Conservation (phyloP, 2,797 vertebrate species). For the Dendrocincla fuliginosa region DNA sequence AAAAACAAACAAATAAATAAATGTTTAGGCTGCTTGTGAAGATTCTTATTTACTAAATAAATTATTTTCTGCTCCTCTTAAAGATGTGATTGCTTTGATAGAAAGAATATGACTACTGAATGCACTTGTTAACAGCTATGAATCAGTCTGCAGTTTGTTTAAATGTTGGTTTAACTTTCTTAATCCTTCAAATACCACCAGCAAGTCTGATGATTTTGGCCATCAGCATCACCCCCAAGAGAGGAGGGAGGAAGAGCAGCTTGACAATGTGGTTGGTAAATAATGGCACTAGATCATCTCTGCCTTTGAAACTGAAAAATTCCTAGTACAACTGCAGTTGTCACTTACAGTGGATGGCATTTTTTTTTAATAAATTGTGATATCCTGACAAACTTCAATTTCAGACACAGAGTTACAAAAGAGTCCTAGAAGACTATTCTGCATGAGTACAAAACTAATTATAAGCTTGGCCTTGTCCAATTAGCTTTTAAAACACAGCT, state of each 20-base stretch:
- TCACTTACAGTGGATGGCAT: background rate
- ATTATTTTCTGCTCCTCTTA: background rate
- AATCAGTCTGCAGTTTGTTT: background rate
- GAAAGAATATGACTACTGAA: background rate
- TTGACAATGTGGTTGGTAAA: background rate
- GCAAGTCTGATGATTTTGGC: background rate
- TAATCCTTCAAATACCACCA: background rate
- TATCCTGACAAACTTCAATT: background rate
- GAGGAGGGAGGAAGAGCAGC: background rate
- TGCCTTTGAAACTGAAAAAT: background rate
- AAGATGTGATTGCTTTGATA: background rate
- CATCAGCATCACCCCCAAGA: background rate
- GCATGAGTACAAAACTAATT: conserved; percentile 28
- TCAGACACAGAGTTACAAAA: background rate
- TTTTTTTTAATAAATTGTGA: background rate
- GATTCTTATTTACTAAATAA: background rate
- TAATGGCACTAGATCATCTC: background rate
- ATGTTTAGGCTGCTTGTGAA: background rate
- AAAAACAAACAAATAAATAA: too few relatives aligned
- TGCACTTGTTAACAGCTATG: background rate
- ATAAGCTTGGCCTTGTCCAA: conserved; percentile 13
- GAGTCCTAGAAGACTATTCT: background rate
- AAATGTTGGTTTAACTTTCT: background rate
- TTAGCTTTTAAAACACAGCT: conserved; percentile 16
- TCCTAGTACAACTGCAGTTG: background rate